Evolutionary conservation across 64 coral and sea anemone genomes (phyloP), one percentile per base, ranked within the genome.

Genomic region (Montipora cactus): DNA sequence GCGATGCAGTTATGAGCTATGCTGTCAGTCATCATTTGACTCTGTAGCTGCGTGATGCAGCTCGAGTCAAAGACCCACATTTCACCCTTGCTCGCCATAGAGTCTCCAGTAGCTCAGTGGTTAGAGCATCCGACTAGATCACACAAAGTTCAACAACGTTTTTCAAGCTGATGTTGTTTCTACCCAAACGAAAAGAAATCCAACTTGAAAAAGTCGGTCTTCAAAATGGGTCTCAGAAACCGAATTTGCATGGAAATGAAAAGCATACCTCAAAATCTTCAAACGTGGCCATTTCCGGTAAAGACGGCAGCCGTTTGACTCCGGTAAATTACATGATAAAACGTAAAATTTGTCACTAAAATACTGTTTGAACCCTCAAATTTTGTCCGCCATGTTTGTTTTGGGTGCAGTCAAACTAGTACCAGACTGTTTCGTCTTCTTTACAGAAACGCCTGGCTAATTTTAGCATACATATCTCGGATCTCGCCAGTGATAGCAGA

Each of bases 211-310:
- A 57, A 8, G 53, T 57, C 11, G 11, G 53, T 57, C 53, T 37
- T 37, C 2, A 37, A 2, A 37, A 57, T 8, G 7, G 53, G 53
- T 57, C 61, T 64, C 14, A 64, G 61, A 64, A 12, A 64, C 4
- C 61, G 61, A 64, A 16, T 64, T 64, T 64, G 11, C 11, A 79
- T 9, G n/a, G 13, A 79, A 19, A 0, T 21, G 55, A 82, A 74
- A 53, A 5, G 86, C 23, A 59, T 90, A 96, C 95, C 95, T 96
- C 95, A 78, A 94, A 96, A 8, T 96, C 95, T 80, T 96, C 91
- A 75, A 94, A 84, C 18, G 95, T 80, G 10, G 92, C 82, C 95
- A 96, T 96, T 25, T 62, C 55, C 16, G 14, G 9, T 5, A 1
- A 76, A 72, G 18, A 61, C 10, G 5, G 23, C 1, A 49, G 6